These are phyloP conservation scores for Hyalella azteca DNA, from an alignment of 2,888 invertebrate species.

Conservation along the genomic window DNA sequence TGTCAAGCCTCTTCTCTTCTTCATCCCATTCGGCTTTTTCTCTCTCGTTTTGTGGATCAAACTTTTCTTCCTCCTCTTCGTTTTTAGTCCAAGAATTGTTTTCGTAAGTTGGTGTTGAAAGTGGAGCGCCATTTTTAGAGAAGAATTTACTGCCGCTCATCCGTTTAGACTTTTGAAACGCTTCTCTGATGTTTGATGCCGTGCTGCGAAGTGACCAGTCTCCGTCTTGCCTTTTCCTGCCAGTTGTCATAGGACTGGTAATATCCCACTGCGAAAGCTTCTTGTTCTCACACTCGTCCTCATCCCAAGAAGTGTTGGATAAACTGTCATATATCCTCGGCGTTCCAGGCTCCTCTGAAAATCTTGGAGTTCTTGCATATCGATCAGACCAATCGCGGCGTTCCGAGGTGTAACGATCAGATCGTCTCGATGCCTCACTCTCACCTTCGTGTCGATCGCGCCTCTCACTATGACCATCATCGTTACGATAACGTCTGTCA, in stretches of 20 bases:
- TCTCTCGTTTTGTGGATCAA: slow-evolving; percentile 72
- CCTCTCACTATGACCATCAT: slow-evolving; percentile 60
- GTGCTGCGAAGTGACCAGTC: slow-evolving; percentile 61
- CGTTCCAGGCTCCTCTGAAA: slow-evolving; percentile 85
- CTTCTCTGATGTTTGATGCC: slow-evolving; percentile 35
- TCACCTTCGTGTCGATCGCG: slow-evolving; percentile 63
- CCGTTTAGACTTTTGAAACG: slow-evolving; percentile 15
- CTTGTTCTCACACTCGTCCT: slow-evolving; percentile 68
- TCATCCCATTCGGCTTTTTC: slow-evolving; percentile 87
- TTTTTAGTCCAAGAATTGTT: slow-evolving; percentile 80
- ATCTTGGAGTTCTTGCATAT: slow-evolving; percentile 64
- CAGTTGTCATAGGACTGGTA: slow-evolving; percentile 73
- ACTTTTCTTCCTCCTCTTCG: slow-evolving; percentile 63
- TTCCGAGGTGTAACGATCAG: slow-evolving; percentile 56
- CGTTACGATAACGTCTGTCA: slow-evolving; percentile 55
- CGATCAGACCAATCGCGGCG: slow-evolving; percentile 44
- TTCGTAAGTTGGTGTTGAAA: slow-evolving; percentile 86
- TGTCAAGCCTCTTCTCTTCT: slow-evolving; percentile 85
- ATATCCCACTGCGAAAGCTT: slow-evolving; percentile 89
- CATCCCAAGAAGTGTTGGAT: slow-evolving; percentile 71
- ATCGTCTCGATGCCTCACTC: slow-evolving; percentile 56
- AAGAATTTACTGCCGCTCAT: slow-evolving; percentile 33
- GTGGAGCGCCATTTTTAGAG: slow-evolving; percentile 70
- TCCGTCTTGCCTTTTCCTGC: slow-evolving; percentile 61
- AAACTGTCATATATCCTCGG: slow-evolving; percentile 74